These are phyloP conservation scores for Auanema sp. DNA, from an alignment of 2,888 invertebrate genomes.

Conservation along the genomic window DNA sequence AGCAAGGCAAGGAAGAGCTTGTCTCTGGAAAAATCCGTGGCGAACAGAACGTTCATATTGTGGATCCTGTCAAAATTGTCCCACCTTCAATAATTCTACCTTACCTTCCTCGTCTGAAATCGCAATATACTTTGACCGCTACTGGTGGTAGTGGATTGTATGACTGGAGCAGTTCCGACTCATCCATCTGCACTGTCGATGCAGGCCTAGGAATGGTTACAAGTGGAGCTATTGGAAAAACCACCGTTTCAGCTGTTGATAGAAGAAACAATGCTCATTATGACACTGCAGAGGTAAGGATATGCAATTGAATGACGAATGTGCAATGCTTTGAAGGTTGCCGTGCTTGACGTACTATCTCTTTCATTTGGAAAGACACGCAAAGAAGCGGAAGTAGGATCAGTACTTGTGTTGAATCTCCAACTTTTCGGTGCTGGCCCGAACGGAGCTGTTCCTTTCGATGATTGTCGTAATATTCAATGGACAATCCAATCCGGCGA, in stretches of 20 bases:
- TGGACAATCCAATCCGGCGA: slow-evolving; percentile 33
- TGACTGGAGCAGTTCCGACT: slow-evolving; percentile 41
- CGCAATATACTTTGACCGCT: slow-evolving; percentile 10
- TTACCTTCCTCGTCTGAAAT: slow-evolving; percentile 14
- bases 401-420: slow-evolving; percentile 43
- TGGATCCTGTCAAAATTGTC: slow-evolving; percentile 43
- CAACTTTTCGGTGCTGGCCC: slow-evolving; percentile 29
- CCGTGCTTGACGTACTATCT: slow-evolving; percentile 40
- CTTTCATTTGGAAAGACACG: slow-evolving; percentile 49
- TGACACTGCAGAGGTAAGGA: slow-evolving; percentile 27
- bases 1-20: slow-evolving; percentile 30
- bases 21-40: slow-evolving; percentile 38
- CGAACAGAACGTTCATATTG: slow-evolving; percentile 44
- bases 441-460: slow-evolving; percentile 36
- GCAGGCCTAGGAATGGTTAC: slow-evolving; percentile 35
- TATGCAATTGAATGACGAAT: background rate
- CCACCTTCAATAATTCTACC: slow-evolving; percentile 50
- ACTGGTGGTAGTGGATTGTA: slow-evolving; percentile 53
- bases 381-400: slow-evolving; percentile 50
- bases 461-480: slow-evolving; percentile 43
- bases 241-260: slow-evolving; percentile 43
- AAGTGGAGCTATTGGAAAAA: slow-evolving; percentile 39
- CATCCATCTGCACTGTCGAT: slow-evolving; percentile 36
- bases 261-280: slow-evolving; percentile 37
- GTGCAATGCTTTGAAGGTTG: slow-evolving; percentile 23